A percentile compares a stretch with the other conserved stretches of the same genome.
phyloP scores from a whole-genome alignment of 2,113 vertebrate species.

The Python bivittatus region DNA sequence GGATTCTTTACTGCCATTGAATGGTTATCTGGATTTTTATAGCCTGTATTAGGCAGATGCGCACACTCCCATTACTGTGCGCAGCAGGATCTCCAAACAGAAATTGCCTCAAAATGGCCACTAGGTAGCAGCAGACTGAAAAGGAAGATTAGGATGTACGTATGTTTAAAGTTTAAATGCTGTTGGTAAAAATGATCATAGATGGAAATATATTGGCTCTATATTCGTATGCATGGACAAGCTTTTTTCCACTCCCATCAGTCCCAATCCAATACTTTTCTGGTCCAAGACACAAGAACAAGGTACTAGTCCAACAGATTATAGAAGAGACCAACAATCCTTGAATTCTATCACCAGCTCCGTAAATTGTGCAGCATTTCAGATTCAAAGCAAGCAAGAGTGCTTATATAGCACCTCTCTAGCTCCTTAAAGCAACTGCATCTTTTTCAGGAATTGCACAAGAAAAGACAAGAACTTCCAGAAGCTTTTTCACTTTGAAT shows the following conservation, averaged over 20 bases:
- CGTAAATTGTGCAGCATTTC: background rate
- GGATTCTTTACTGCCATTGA: background rate
- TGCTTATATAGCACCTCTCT: background rate
- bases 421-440: background rate
- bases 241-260: background rate
- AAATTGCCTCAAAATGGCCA: background rate
- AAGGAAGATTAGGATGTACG: background rate
- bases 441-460: background rate
- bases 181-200: background rate
- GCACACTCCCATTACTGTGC: background rate
- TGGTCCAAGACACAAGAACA: too few relatives aligned
- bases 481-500: background rate
- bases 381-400: background rate
- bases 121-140: background rate
- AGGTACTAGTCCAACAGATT: too few relatives aligned
- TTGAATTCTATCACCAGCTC: background rate
- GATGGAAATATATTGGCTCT: background rate
- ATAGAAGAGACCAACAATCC: too few relatives aligned
- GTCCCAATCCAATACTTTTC: background rate
- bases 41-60: background rate
- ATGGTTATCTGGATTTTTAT: background rate
- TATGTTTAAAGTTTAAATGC: background rate
- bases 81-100: background rate
- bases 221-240: background rate
- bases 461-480: background rate